These are phyloP conservation scores for Hephaestus fuliginosus DNA, from an alignment of 2,797 vertebrate genomes.

Conservation along the genomic window DNA sequence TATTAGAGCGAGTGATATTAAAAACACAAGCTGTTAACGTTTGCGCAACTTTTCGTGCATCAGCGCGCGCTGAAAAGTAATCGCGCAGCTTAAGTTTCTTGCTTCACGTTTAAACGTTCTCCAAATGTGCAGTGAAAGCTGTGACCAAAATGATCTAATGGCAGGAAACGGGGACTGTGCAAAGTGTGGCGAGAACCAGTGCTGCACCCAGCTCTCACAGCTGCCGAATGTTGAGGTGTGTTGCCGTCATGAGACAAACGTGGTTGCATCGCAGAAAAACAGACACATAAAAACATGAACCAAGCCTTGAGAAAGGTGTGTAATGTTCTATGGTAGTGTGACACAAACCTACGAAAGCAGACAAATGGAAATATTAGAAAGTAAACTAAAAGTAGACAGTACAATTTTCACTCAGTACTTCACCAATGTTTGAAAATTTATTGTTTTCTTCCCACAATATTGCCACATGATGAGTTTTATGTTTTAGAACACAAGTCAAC, in stretches of 20 bases:
- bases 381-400: not conserved
- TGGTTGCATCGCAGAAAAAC: not conserved
- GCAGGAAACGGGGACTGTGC: not conserved
- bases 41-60: not conserved
- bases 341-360: not conserved
- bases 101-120: not conserved
- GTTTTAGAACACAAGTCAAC: not conserved
- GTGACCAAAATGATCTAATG: conserved; percentile 1
- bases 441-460: conserved; percentile 3
- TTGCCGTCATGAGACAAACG: not conserved
- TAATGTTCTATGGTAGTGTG: not conserved
- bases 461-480: not conserved
- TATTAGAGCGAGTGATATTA: not conserved
- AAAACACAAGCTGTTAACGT: conserved; percentile 11
- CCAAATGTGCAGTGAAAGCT: not conserved
- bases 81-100: not conserved
- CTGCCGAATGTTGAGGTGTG: not conserved
- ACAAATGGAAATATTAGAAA: not conserved
- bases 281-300: not conserved
- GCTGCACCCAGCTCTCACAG: too few relatives aligned
- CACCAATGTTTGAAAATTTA: not conserved
- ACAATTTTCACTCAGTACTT: not conserved
- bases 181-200: not conserved
- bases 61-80: conserved; percentile 2
- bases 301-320: not conserved